A percentile compares a stretch with the other conserved stretches of the same genome.
Evolutionary conservation across 2,797 vertebrate genomes (phyloP).

Genomic region (Coilia nasus): DNA sequence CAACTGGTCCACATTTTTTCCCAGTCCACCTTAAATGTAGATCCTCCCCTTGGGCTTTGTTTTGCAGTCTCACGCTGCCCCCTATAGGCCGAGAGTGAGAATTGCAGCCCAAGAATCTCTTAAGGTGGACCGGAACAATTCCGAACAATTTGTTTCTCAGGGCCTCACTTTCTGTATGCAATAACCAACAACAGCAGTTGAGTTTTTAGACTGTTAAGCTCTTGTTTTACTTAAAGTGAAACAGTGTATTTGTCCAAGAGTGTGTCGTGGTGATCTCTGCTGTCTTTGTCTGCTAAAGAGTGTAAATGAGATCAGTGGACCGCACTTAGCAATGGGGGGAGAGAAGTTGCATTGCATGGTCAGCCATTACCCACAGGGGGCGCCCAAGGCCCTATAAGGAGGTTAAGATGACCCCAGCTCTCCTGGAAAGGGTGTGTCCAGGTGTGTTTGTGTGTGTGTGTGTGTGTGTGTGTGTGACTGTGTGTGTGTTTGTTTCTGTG

Average conservation of each 20-base stretch:
- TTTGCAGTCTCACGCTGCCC: constrained; percentile 50
- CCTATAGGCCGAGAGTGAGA: constrained; percentile 36
- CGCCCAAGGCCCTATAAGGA: background rate
- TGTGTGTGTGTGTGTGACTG: background rate
- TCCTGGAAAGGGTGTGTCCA: background rate
- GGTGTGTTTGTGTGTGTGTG: background rate
- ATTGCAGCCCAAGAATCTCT: constrained; percentile 43
- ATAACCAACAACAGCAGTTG: background rate
- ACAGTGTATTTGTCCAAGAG: background rate
- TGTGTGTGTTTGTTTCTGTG: background rate
- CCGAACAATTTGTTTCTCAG: background rate
- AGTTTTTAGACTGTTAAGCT: background rate
- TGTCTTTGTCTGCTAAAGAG: background rate
- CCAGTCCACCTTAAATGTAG: constrained; percentile 59
- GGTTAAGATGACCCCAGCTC: background rate
- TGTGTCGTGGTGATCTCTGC: background rate
- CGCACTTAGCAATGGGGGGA: background rate
- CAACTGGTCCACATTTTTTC: background rate
- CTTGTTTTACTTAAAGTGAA: background rate
- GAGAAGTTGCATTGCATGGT: background rate
- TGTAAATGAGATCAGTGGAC: background rate
- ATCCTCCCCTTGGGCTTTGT: constrained; percentile 10
- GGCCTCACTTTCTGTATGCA: background rate
- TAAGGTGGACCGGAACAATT: constrained; percentile 58
- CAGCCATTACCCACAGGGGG: background rate